Base-by-base conservation (phyloP, 2,797 vertebrate species). In the Etheostoma perlongum region DNA sequence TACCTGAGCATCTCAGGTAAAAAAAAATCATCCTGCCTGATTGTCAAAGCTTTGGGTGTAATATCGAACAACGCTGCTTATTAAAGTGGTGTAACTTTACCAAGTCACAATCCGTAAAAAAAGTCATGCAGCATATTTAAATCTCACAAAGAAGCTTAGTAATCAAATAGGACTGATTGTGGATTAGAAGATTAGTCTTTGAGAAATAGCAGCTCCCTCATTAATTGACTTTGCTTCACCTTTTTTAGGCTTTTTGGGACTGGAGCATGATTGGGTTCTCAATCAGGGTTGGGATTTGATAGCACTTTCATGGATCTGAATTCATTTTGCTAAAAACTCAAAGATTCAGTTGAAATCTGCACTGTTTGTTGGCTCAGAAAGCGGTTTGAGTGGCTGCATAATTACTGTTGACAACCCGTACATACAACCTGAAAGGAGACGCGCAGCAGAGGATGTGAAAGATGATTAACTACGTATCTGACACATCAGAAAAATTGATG, bases 1-100 rank as follows among this genome's bases (percentile, higher is more conserved):
- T 93, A 93, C 33, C 93, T 98, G 73, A 96, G 94, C 0, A 92
- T 98, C 88, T 95, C 96, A 90, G 96, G 97, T 97, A 95, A 95
- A 90, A n/a, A 48, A 46, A 1, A n/a, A 36, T 59, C 16, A 11
- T 10, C 25, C 18, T 14, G 3, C 21, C 10, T 54, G 7, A 44
- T 49, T 60, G 1, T 21, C 1, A 72, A 23, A 14, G 27, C 4
- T 15, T 49, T 25, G 1, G 54, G 8, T 25, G 8, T 13, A 10
- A 14, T 42, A 44, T 16, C 23, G 60, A 55, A 79, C 54, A 23
- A 6, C 25, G 3, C n/a, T 15, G 21, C 16, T 60, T 23, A 54
- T 77, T 49, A 64, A 67, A 7, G 6, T 19, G 40, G 16, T 21
- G 10, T n/a, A 23, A 40, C 12, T n/a, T 42, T 12, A 40, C 36